Conservation (phyloP, 2,888 invertebrate species). For the Ypsolopha sequella region DNA sequence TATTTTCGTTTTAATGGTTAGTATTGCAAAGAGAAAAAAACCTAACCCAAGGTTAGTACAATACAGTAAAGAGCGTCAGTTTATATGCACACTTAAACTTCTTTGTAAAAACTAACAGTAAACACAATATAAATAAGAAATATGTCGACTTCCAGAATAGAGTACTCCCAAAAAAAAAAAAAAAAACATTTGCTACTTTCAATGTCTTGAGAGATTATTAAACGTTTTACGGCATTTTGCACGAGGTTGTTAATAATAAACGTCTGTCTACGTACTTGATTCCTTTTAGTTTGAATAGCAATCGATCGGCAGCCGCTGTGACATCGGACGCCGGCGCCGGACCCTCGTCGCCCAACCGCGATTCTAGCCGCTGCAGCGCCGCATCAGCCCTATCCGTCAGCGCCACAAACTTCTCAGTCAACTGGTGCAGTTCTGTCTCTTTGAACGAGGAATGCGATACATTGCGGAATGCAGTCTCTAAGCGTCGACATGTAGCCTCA, state of each 20-base stretch:
- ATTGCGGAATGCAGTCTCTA: conserved; percentile 50
- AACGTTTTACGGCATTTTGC: no score
- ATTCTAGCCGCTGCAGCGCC: conserved; percentile 49
- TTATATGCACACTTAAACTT: no score
- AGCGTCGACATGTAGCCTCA: conserved; percentile 45
- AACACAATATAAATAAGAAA: no score
- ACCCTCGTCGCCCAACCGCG: conserved; percentile 32
- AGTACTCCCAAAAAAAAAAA: no score
- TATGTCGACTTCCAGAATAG: no score
- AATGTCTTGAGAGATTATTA: no score
- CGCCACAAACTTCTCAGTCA: conserved; percentile 59
- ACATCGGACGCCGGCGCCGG: conserved; percentile 35
- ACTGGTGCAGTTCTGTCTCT: conserved; percentile 49
- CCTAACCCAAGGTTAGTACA: no score
- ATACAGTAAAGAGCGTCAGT: no score
- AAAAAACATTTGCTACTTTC: no score
- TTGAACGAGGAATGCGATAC: conserved; percentile 41
- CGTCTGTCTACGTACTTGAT: conserved; percentile 32
- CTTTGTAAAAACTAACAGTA: no score
- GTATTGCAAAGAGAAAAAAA: no score
- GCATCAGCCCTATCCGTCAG: conserved; percentile 56
- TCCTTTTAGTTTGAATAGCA: conserved; percentile 40
- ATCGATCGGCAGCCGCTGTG: conserved; percentile 40
- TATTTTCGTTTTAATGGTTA: no score
- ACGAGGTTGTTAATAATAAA: not conserved